Conservation (phyloP, 2,888 invertebrate genomes). For the Linnaemya tessellans region DNA sequence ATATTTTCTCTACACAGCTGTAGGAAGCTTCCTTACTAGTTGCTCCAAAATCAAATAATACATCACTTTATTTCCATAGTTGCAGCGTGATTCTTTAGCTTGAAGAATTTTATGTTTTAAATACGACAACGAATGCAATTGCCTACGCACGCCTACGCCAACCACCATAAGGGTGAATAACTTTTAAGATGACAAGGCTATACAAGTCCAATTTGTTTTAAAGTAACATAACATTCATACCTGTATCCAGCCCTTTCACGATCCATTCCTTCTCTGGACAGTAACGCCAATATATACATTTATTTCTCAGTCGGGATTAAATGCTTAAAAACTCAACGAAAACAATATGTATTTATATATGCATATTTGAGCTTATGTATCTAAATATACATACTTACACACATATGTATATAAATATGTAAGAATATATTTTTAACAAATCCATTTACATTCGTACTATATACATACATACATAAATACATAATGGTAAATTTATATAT, state of each 20-base stretch:
- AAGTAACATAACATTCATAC: too few relatives aligned
- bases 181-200: too few relatives aligned
- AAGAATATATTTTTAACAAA: conserved; percentile 11
- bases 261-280: neutral
- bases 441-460: neutral
- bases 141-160: too few relatives aligned
- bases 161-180: too few relatives aligned
- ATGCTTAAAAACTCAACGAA: conserved; percentile 46
- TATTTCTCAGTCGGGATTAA: conserved; percentile 1
- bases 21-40: too few relatives aligned
- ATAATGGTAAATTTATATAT: conserved; percentile 21
- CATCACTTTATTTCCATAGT: too few relatives aligned
- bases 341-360: conserved; percentile 22
- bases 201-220: too few relatives aligned
- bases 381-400: conserved; percentile 1
- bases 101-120: too few relatives aligned
- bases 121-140: too few relatives aligned
- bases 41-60: too few relatives aligned
- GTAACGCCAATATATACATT: neutral
- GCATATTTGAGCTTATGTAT: conserved; percentile 5
- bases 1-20: too few relatives aligned
- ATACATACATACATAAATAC: conserved; percentile 11
- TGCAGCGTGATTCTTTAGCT: too few relatives aligned
- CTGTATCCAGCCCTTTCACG: neutral
- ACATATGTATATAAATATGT: conserved; percentile 20